These are phyloP conservation scores for Laupala kohalensis DNA, from an alignment of 1,140 invertebrate species.

Conservation along the genomic window DNA sequence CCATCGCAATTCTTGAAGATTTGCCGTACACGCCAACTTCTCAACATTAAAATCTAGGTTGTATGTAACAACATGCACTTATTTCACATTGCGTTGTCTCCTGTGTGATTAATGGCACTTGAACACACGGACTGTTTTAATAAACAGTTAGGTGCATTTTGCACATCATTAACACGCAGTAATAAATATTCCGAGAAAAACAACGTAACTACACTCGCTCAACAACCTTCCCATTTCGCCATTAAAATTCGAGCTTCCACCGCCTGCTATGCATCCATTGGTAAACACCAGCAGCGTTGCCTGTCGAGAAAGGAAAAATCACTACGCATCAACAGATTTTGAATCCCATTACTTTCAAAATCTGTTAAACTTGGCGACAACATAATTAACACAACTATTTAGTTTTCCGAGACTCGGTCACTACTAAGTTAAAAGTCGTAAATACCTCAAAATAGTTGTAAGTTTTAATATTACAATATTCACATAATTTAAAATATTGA, in stretches of 20 bases:
- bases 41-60: neutral
- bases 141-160: neutral
- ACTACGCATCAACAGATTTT: no score
- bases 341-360: no score
- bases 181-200: neutral
- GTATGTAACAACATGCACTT: neutral
- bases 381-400: no score
- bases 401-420: neutral
- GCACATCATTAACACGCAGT: neutral
- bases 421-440: neutral
- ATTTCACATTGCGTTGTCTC: neutral
- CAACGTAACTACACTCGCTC: neutral
- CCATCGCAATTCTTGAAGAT: neutral
- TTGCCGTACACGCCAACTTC: neutral
- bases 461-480: no score
- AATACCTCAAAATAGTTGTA: neutral
- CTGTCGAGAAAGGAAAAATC: neutral
- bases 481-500: no score
- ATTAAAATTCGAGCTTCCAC: neutral
- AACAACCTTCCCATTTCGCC: neutral
- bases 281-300: neutral
- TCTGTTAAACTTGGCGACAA: no score
- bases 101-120: neutral
- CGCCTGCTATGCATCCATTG: neutral
- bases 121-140: neutral